Base-by-base conservation (phyloP, 2,888 invertebrate species). In the Thalpophila matura region DNA sequence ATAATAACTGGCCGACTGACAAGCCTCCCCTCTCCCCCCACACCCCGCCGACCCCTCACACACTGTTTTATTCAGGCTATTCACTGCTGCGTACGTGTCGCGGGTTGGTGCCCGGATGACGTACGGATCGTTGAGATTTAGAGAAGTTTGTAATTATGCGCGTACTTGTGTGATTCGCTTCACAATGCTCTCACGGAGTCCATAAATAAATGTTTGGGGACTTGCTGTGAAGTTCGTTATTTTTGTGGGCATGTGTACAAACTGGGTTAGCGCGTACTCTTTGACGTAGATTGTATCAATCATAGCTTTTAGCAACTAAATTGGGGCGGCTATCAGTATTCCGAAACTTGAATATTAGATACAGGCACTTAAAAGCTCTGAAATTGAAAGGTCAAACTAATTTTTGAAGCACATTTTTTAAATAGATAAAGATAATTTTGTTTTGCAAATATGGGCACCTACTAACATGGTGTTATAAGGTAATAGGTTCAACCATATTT, bases 51-150 rank as follows among this genome's bases (percentile, higher is more conserved):
- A 5, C 9, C 27, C 12, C 31, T 16, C 26, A 31, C 18, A 40
- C 35, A 35, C 31, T 59, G 37, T 33, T 45, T 69, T 35, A 74
- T 74, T 68, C 22, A 74, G 49, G n/a, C 12, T 27, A 20, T 37
- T 42, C 9, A 22, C 50, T 24, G 3, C n/a, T 37, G 38, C 31
- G 18, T 7, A 58, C 42, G 42, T 31, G 59, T 38, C 38, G 29
- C 26, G 38, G 38, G 47, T 53, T 35, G 43, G 18, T 26, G 22
- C 43, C 24, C 38, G n/a, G 24, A 33, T 42, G 27, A 18, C 27
- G 38, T 29, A 46, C 53, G 33, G 18, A 29, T 49, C 10, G 14
- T 27, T 22, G 31, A 29, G 6, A 20, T 20, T 27, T 54, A n/a
- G 42, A 55, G 14, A 7, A 18, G 18, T 38, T 55, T 4, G 24